A percentile compares a stretch with the other conserved stretches of the same genome.
These are phyloP conservation scores for Dunckerocampus dactyliophorus DNA, from an alignment of 2,113 vertebrate species.

Conservation along the genomic window DNA sequence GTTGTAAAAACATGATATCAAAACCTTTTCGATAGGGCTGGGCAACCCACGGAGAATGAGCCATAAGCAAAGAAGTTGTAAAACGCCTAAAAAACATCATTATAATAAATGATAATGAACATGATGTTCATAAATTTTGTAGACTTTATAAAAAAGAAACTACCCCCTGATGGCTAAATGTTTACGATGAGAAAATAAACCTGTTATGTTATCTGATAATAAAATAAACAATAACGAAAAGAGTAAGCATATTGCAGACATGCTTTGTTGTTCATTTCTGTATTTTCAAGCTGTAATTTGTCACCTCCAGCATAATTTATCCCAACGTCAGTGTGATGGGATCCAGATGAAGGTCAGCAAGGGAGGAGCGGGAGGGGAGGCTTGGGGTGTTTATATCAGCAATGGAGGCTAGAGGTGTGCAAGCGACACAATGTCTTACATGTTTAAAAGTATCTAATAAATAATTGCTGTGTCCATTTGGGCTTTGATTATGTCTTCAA, in stretches of 20 bases:
- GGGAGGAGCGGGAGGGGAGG: not conserved
- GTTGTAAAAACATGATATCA: too few species aligned
- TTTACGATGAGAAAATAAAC: too few species aligned
- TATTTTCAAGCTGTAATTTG: slow-evolving; percentile 13
- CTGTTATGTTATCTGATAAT: too few species aligned
- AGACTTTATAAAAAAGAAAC: too few species aligned
- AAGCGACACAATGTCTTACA: slow-evolving; percentile 8
- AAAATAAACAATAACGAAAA: too few species aligned
- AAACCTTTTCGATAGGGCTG: too few species aligned
- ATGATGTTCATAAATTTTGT: too few species aligned
- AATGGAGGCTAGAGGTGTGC: slow-evolving; percentile 16
- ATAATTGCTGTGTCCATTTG: slow-evolving; percentile 35
- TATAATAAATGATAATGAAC: too few species aligned
- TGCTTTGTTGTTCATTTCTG: not conserved
- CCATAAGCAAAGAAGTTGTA: too few species aligned
- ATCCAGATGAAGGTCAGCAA: slow-evolving; percentile 28
- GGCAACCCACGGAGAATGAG: too few species aligned
- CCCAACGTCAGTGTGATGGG: slow-evolving; percentile 18
- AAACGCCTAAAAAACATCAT: too few species aligned
- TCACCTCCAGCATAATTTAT: slow-evolving; percentile 17
- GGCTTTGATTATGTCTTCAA: slow-evolving; percentile 22
- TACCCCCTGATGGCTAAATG: too few species aligned
- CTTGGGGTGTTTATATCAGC: not conserved
- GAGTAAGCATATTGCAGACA: not conserved
- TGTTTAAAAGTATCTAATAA: slow-evolving; percentile 39